Base-by-base conservation (phyloP, 2,888 invertebrate species). In the Agonopterix arenella region DNA sequence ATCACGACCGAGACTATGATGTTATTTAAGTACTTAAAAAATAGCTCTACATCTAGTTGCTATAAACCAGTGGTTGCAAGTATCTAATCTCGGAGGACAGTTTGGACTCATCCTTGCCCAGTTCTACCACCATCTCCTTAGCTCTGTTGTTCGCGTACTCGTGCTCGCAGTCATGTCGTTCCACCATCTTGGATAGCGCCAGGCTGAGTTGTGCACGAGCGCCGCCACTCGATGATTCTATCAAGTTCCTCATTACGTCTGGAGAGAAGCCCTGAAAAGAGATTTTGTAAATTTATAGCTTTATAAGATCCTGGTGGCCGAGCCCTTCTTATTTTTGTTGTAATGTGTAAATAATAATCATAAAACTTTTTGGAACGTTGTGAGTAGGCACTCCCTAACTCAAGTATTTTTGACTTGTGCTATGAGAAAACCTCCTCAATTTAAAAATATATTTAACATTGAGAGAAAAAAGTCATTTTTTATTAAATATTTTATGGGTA, bases 121-220 rank as follows among this genome's bases (percentile, higher is more conserved):
- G 74, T 49, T 93, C 92, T 0, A 63, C 73, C 0, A 93, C 71
- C 65, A 93, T 84, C 47, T 88, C 84, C 37, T 71, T 81, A 0
- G 92, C 90, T 1, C 90, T 88, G 54, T 84, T 89, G 61, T 91
- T 89, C 1, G 92, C 90, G 62, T 92, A 91, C 4, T 90, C 90
- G 50, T 92, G 90, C 1, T 81, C 89, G 16, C 92, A 90, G 69
- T 93, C 92, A 38, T 86, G 82, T 0, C 90, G 76, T 4, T 91
- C 90, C 51, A 92, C 67, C 72, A 92, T 88, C 68, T 91, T 92
- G 44, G 86, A 73, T 3, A 93, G 70, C 0, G 93, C 90, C 45
- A 83, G 73, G 53, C 84, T 83, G 45, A 93, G 76, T 61, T 93
- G 93, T 1, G 85, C 84, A 0, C 90, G 83, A 0, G 93, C 90